Conservation (phyloP, 2,888 invertebrate genomes). For the Campoplex nolae region DNA sequence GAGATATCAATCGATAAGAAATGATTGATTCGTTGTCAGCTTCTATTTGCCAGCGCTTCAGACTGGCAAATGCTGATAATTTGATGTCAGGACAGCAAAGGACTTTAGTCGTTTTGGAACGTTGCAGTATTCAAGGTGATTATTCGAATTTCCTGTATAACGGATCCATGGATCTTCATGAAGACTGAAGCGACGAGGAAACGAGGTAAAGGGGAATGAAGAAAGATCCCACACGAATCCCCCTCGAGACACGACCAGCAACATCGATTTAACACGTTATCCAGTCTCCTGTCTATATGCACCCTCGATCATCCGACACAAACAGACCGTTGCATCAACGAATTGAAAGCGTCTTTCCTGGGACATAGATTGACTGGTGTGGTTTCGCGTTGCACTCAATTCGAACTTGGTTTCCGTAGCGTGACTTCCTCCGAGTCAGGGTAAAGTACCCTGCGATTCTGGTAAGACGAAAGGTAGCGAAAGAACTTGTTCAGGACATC, state of each 20-base stretch:
- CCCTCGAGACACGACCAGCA: conserved; percentile 55
- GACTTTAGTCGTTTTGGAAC: not conserved
- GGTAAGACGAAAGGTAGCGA: conserved; percentile 48
- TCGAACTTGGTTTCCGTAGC: conserved; percentile 38
- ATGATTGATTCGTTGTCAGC: not conserved
- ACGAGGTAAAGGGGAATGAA: conserved; percentile 32
- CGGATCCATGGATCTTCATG: not conserved
- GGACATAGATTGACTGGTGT: conserved; percentile 1
- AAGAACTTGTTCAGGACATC: conserved; percentile 20
- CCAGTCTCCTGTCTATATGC: conserved; percentile 20
- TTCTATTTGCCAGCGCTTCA: not conserved
- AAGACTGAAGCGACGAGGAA: conserved; percentile 35
- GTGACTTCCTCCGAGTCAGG: conserved; percentile 60
- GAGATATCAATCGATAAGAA: not conserved
- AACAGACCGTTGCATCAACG: not conserved
- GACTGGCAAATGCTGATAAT: not conserved
- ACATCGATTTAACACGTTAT: conserved; percentile 55
- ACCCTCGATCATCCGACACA: conserved; percentile 39
- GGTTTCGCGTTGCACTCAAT: conserved; percentile 18
- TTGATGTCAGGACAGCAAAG: not conserved
- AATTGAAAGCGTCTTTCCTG: conserved; percentile 13
- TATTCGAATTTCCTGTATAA: not conserved
- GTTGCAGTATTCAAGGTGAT: not conserved
- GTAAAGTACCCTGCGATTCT: conserved; percentile 12
- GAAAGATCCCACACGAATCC: conserved; percentile 39